Conservation (phyloP, 1,140 invertebrate genomes). For the Lepidotrigona ventralis region DNA sequence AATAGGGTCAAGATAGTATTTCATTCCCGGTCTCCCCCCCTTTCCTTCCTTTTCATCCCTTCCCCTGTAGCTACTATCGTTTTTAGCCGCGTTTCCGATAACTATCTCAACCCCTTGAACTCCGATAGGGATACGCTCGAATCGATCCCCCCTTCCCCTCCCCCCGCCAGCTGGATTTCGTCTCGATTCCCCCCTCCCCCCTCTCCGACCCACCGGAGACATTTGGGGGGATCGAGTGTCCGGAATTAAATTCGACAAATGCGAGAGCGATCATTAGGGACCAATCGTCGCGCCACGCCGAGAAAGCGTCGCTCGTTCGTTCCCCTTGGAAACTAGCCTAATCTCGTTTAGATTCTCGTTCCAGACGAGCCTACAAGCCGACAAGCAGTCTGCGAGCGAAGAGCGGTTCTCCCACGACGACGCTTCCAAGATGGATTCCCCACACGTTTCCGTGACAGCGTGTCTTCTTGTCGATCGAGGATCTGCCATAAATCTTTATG, state of each 20-base stretch:
- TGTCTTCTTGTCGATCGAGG: not conserved
- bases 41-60: no score
- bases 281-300: not conserved
- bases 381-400: not conserved
- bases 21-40: not conserved
- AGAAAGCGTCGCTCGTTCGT: constrained; percentile 6
- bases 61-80: not conserved
- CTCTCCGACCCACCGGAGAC: not conserved
- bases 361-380: not conserved
- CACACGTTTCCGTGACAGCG: not conserved
- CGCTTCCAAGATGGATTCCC: not conserved
- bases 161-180: constrained; percentile 5
- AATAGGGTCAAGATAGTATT: constrained; percentile 48
- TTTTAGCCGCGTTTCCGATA: constrained; percentile 28
- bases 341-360: constrained; percentile 1
- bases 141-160: constrained; percentile 5
- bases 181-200: not conserved
- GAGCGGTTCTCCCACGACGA: no score
- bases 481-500: not conserved
- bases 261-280: constrained; percentile 48
- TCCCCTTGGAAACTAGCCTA: constrained; percentile 23
- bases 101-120: constrained; percentile 7
- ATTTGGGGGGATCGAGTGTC: constrained; percentile 30
- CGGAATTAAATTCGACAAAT: constrained; percentile 55
- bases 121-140: not conserved